Evolutionary conservation across 2,888 invertebrate species (phyloP), one percentile per base, ranked within the genome.

Genomic region (Caenorhabditis wallacei): DNA sequence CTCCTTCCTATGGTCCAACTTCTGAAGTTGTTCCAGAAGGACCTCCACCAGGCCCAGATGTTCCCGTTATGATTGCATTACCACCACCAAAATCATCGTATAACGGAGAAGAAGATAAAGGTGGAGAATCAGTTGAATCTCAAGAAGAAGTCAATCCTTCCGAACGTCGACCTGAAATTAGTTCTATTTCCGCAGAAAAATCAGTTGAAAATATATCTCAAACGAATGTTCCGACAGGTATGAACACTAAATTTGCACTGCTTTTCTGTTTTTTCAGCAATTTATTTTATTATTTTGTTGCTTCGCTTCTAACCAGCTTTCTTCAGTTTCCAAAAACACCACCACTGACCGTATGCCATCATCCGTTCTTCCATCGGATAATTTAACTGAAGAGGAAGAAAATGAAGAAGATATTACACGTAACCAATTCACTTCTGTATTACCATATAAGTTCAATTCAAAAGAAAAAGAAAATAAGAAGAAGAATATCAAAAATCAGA

Each of bases 91-190:
- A 68, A 30, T 22, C 61, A 2, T 1, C 54, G 0, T 35, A 61
- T 40, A 16, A 18, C 24, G 78, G 54, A 18, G 78, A 22, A 46
- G 69, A 78, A 46, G 69, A 78, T 22, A 69, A 63, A 11, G 78
- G 78, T 13, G 69, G 78, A 24, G 78, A 78, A 26, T 53, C n/a
- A 8, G 78, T 69, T 26, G 16, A 24, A 51, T 68, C 68, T 53
- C 79, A 79, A 51, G 79, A 79, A 66, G 48, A 79, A 63, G 79
- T 79, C 10, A 64, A 71, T 69, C 79, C 79, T 18, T 79, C 79
- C 22, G 79, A 71, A 26, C 70, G 79, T 46, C 70, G 79, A 11
- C 79, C 79, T 18, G 79, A 79, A 64, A 30, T 79, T 64, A 79
- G 79, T 66, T 79, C 79, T n/a, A 35, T 79, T 40, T 79, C 79